Percentiles rank a stretch among this genome's conserved stretches.
phyloP scores from a whole-genome alignment of 2,797 vertebrate genomes.

The Eurystomus glaucurus region DNA sequence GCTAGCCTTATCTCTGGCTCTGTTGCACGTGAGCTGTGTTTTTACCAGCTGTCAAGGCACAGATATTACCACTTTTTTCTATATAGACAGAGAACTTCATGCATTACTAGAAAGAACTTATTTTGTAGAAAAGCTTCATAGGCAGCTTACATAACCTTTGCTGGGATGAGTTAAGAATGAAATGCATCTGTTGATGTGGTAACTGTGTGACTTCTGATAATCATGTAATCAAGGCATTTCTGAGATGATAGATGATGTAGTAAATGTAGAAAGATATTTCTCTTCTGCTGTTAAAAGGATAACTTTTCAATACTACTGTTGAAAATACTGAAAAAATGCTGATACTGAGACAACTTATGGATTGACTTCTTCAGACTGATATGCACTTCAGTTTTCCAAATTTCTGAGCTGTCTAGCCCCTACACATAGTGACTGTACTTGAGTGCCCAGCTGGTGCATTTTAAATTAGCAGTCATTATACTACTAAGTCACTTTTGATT shows the following conservation, averaged over 20 bases:
- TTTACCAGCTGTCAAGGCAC: background rate
- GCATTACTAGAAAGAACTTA: background rate
- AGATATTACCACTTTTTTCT: background rate
- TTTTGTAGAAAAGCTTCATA: background rate
- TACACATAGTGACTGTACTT: background rate
- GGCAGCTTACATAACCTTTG: background rate
- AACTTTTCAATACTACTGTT: background rate
- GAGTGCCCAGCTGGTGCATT: constrained; percentile 11
- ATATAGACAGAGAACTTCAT: background rate
- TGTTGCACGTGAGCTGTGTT: background rate
- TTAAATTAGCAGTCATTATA: background rate
- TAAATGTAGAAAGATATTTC: background rate
- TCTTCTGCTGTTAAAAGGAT: background rate
- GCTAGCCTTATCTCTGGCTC: background rate
- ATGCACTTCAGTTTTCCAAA: background rate
- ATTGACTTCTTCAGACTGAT: background rate
- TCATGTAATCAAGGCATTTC: background rate
- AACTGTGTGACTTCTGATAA: background rate
- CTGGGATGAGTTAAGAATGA: background rate
- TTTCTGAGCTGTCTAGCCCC: background rate
- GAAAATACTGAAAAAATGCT: background rate
- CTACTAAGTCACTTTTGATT: constrained; percentile 23
- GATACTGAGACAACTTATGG: background rate
- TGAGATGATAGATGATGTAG: background rate
- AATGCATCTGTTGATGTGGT: background rate